Percentiles rank a stretch among this genome's conserved stretches.
Conservation (phyloP, 2,113 vertebrate genomes). For the Pica pica region DNA sequence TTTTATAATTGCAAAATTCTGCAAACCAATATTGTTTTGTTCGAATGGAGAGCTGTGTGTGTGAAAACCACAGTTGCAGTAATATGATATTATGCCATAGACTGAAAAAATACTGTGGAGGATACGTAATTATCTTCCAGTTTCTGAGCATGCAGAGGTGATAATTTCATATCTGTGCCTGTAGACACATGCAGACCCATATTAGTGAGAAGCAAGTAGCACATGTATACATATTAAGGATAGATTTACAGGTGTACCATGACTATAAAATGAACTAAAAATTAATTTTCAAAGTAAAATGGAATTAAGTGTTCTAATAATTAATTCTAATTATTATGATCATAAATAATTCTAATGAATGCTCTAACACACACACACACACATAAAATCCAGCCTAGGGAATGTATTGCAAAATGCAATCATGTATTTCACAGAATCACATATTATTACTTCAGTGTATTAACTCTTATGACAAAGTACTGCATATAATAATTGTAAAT, state of each 20-base stretch:
- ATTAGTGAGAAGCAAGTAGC: not conserved
- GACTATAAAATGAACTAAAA: not conserved
- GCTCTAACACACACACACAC: not conserved
- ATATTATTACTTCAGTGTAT: not conserved
- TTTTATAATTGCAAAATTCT: not conserved
- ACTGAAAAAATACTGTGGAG: not conserved
- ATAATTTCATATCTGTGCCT: not conserved
- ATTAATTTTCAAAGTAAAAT: not conserved
- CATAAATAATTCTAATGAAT: not conserved
- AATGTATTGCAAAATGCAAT: not conserved
- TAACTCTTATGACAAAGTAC: not conserved
- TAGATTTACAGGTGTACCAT: not conserved
- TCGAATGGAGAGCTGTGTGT: not conserved
- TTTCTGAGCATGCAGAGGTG: not conserved
- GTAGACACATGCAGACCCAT: not conserved
- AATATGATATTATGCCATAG: not conserved
- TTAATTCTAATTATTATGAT: not conserved
- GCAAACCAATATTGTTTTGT: not conserved
- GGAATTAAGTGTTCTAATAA: not conserved
- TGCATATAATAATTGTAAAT: not conserved
- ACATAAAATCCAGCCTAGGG: not conserved
- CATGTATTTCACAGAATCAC: not conserved
- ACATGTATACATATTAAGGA: not conserved
- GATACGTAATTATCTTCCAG: not conserved
- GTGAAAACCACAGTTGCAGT: not conserved